phyloP scores from a whole-genome alignment of 1,140 invertebrate genomes.

The Penaeus indicus region DNA sequence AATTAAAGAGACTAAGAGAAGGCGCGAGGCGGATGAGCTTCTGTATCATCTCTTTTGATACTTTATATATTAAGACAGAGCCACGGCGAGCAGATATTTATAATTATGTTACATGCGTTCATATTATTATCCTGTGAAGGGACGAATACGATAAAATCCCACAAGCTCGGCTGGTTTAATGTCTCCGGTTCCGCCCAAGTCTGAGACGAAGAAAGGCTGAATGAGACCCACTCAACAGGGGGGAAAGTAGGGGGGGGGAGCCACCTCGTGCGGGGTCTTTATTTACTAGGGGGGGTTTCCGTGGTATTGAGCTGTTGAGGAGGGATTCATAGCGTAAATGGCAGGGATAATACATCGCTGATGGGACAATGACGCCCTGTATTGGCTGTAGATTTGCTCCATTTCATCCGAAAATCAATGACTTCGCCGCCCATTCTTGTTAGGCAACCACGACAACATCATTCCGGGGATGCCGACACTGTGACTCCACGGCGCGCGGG shows the following conservation, averaged over 20 bases:
- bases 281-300: constrained; percentile 51
- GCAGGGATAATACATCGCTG: constrained; percentile 61
- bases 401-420: constrained; percentile 64
- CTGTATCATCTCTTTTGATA: too few species aligned
- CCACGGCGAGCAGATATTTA: too few species aligned
- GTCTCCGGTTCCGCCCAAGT: background rate
- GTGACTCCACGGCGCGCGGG: constrained; percentile 25
- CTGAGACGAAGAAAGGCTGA: background rate
- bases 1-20: too few species aligned
- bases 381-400: constrained; percentile 63
- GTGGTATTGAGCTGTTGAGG: constrained; percentile 52
- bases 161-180: background rate
- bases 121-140: too few species aligned
- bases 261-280: background rate
- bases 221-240: background rate
- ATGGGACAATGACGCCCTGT: constrained; percentile 62
- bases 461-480: constrained; percentile 62
- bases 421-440: constrained; percentile 60
- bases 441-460: constrained; percentile 60
- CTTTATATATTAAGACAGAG: too few species aligned
- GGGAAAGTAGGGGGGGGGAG: background rate
- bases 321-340: constrained; percentile 63
- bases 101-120: too few species aligned
- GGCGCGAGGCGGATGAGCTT: too few species aligned
- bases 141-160: too few species aligned